Percentiles rank a stretch among this genome's conserved stretches.
Evolutionary conservation across 2,888 invertebrate species (phyloP).

Genomic region (Rhaphigaster nebulosa): DNA sequence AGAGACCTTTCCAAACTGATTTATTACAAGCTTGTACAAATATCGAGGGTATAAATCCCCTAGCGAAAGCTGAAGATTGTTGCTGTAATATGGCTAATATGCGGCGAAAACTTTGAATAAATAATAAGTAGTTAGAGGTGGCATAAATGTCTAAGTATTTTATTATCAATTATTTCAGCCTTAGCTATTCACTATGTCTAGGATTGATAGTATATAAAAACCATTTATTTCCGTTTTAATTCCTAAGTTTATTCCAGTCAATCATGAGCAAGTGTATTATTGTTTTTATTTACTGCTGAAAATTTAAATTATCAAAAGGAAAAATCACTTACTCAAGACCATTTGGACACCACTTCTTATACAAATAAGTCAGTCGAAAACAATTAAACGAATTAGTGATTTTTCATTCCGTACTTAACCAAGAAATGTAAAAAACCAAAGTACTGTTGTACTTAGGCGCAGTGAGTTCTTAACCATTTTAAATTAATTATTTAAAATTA

Average conservation of each 20-base stretch:
- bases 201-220: too few species aligned
- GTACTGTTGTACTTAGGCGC: too few species aligned
- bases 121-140: neutral
- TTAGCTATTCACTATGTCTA: too few species aligned
- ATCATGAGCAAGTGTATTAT: too few species aligned
- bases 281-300: neutral
- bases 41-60: neutral
- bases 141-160: neutral
- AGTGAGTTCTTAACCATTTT: too few species aligned
- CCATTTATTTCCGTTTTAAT: too few species aligned
- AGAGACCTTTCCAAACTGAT: neutral
- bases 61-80: neutral
- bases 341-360: neutral
- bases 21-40: neutral
- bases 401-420: too few species aligned
- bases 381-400: too few species aligned
- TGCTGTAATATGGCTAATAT: neutral
- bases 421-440: too few species aligned
- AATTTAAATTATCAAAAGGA: neutral
- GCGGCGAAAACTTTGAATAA: neutral
- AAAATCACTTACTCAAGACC: neutral
- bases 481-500: too few species aligned
- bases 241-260: too few species aligned
- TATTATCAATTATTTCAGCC: neutral
- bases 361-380: too few species aligned